Percentiles rank a stretch among this genome's conserved stretches.
phyloP scores from a whole-genome alignment of 2,113 vertebrate species.

The Hemicordylus capensis region DNA sequence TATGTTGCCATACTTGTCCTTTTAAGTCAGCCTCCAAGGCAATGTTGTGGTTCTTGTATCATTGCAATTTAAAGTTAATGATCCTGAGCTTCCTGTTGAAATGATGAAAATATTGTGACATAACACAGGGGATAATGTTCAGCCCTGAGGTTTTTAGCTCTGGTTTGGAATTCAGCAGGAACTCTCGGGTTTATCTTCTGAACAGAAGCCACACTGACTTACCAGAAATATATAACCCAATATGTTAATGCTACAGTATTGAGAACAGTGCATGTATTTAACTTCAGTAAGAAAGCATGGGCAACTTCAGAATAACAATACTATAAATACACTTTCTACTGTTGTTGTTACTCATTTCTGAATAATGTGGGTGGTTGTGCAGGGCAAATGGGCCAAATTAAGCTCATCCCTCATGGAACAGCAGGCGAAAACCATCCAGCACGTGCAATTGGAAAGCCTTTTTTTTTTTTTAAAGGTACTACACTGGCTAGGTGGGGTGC shows the following conservation, averaged over 20 bases:
- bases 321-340: not conserved
- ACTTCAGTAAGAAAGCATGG: not conserved
- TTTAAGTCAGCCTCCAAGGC: slow-evolving; percentile 41
- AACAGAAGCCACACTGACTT: slow-evolving; percentile 7
- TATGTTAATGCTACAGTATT: slow-evolving; percentile 11
- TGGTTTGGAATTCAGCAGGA: slow-evolving; percentile 23
- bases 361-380: not conserved
- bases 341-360: not conserved
- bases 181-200: slow-evolving; percentile 28
- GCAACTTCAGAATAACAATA: not conserved
- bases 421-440: not conserved
- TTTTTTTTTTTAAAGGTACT: not conserved
- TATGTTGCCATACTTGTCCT: slow-evolving; percentile 58
- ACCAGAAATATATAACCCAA: slow-evolving; percentile 33
- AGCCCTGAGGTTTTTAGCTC: slow-evolving; percentile 35
- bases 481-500: not conserved
- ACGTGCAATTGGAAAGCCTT: not conserved
- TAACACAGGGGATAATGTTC: slow-evolving; percentile 38
- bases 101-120: slow-evolving; percentile 46
- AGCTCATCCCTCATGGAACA: not conserved
- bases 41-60: slow-evolving; percentile 44
- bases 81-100: slow-evolving; percentile 55
- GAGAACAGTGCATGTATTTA: not conserved
- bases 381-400: not conserved
- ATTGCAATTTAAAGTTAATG: slow-evolving; percentile 50